These are phyloP conservation scores for Delichon dasypus DNA, from an alignment of 2,797 vertebrate genomes.

Conservation along the genomic window DNA sequence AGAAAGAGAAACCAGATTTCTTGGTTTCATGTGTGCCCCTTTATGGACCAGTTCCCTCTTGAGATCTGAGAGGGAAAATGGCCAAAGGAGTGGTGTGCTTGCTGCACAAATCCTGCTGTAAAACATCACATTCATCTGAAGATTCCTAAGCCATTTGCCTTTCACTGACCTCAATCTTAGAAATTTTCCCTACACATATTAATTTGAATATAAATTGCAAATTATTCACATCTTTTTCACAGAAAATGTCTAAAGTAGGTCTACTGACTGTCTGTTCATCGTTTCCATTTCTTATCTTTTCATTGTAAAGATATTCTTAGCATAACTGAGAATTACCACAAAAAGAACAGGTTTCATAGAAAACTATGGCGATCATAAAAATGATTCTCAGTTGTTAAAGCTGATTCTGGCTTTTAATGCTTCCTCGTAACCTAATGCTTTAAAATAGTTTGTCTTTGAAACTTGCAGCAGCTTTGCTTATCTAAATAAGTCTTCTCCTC, in stretches of 20 bases:
- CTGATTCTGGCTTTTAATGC: slow-evolving; percentile 31
- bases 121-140: not conserved
- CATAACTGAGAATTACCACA: not conserved
- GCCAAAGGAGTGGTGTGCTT: not conserved
- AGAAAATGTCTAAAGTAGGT: not conserved
- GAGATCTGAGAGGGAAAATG: not conserved
- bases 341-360: not conserved
- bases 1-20: not conserved
- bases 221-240: not conserved
- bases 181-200: not conserved
- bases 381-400: slow-evolving; percentile 42
- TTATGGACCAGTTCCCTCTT: accelerated
- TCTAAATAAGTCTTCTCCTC: not conserved
- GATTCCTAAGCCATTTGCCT: not conserved
- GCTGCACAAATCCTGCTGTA: not conserved
- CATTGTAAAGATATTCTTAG: not conserved
- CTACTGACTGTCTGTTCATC: not conserved
- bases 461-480: not conserved
- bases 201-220: slow-evolving; percentile 39
- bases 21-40: not conserved
- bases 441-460: slow-evolving; percentile 8
- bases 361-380: slow-evolving; percentile 9
- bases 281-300: not conserved
- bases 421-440: slow-evolving; percentile 22
- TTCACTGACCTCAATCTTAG: not conserved